Percentiles rank a stretch among this genome's conserved stretches.
Conservation (phyloP, 37 sponge, comb jelly and placozoan genomes). For the Geodia barretti region DNA sequence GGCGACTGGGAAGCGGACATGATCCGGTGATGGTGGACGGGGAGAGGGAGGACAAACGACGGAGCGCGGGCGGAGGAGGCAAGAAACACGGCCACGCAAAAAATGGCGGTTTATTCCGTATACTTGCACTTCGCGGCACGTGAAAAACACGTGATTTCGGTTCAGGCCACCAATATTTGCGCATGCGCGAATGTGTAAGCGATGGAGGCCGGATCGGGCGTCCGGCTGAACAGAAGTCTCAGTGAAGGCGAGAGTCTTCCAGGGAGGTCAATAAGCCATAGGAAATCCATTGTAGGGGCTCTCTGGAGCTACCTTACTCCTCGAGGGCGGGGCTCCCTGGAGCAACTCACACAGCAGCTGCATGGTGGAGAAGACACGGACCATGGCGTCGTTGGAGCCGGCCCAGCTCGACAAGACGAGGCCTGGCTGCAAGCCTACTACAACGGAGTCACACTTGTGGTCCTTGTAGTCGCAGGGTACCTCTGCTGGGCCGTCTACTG, state of each 20-base stretch:
- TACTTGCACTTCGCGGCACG: constrained; percentile 27
- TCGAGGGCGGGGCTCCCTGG: not conserved
- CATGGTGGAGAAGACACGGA: not conserved
- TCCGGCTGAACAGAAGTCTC: no score
- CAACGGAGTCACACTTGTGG: constrained; percentile 51
- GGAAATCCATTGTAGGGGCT: not conserved
- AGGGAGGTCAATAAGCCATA: not conserved
- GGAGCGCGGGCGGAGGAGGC: constrained; percentile 5
- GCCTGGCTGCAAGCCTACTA: constrained; percentile 64
- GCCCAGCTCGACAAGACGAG: constrained; percentile 11
- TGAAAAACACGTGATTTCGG: not conserved
- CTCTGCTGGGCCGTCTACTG: constrained; percentile 68
- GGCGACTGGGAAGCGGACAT: constrained; percentile 62
- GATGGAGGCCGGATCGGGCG: no score
- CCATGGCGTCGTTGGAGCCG: not conserved
- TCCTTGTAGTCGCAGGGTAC: constrained; percentile 51
- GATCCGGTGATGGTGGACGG: not conserved
- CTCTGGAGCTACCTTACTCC: not conserved
- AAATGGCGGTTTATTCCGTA: constrained; percentile 46
- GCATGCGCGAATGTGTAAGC: no score
- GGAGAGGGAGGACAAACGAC: not conserved
- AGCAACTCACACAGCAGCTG: not conserved
- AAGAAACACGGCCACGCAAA: constrained; percentile 7
- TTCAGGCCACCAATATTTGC: not conserved
- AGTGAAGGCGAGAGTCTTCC: not conserved